Base-by-base conservation (phyloP, 2,797 vertebrate genomes). In the Microctenopoma stevenorrisi region DNA sequence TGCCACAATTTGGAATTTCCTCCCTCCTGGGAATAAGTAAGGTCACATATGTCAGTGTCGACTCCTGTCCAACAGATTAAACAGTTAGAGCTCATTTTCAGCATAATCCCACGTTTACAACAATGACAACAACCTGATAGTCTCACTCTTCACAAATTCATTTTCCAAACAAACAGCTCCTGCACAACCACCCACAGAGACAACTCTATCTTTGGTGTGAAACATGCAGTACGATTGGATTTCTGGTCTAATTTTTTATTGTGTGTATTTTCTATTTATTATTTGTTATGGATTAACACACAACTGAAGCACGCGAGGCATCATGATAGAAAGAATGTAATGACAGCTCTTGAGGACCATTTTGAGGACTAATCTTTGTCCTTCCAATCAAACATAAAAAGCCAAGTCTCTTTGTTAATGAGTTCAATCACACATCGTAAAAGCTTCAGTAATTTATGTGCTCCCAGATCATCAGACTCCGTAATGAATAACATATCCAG, bases 401-500 rank as follows among this genome's bases (percentile, higher is more conserved):
- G 61, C 25, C 69, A 71, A 74, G 82, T 77, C 78, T 76, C 65
- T 14, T n/a, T 54, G 72, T 86, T 87, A 88, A 89, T 88, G 76
- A 89, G 82, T 86, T 78, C 83, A 72, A 84, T 79, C 71, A 66
- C 70, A 69, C 79, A 55, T 68, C 74, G 79, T 68, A 49, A 75
- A 79, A 66, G 74, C 70, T 52, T 91, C 62, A 89, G 88, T 90
- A 80, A 91, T 90, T 87, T 25, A 92, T 85, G 35, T 53, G 62
- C 76, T 62, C 58, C 53, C 81, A 78, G 81, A 88, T 82, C 56
- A 68, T 86, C 73, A 82, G 56, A 78, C 86, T 89, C 43, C 72
- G 90, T 91, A 86, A 91, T 89, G 78, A 83, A 92, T 83, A 78
- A 65, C 78, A 82, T 80, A 70, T 84, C 81, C 78, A 33, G 70